Base-by-base conservation (phyloP, 2,113 vertebrate species). In the Synchiropus splendidus region DNA sequence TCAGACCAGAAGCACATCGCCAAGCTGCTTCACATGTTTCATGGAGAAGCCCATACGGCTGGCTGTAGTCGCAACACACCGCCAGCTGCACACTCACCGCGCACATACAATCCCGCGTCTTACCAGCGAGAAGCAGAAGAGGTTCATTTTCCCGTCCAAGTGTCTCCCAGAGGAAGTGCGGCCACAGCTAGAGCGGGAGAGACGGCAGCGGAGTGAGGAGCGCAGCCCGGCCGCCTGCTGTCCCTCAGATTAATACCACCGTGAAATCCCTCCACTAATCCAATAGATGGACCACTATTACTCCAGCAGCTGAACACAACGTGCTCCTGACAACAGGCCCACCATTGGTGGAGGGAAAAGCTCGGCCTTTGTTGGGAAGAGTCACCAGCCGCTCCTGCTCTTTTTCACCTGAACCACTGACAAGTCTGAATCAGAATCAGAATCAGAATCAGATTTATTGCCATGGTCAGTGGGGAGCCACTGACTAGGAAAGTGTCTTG, bases 101-200 rank as follows among this genome's bases (percentile, higher is more conserved):
- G n/a, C n/a, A n/a, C n/a, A n/a, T n/a, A n/a, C n/a, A n/a, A n/a
- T n/a, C n/a, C n/a, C n/a, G n/a, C n/a, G 18, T 81, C 91, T 90
- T 88, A 97, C 92, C 91, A 96, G 74, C 6, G 94, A 94, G 72
- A 97, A 92, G 80, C 94, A 97, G 85, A 97, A 95, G 44, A 97
- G 90, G 72, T 94, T 97, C 92, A 97, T 95, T 61, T 53, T 83
- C 4, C 8, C 21, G 4, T 27, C 21, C 21, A 8, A 27, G 4
- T 27, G 75, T 47, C 30, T 35, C 17, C 54, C 47, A 54, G 47
- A 54, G 58, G 75, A 82, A 43, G 45, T 45, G 50, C 52, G 51
- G 45, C 46, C 17, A 59, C 32, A 45, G 48, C 18, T 50, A 13
- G 63, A 64, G 45, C 54, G 67, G 45, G 43, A 63, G 61, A 63